A percentile compares a stretch with the other conserved stretches of the same genome.
Evolutionary conservation across 2,888 invertebrate species (phyloP).

Genomic region (Fragum fragum): DNA sequence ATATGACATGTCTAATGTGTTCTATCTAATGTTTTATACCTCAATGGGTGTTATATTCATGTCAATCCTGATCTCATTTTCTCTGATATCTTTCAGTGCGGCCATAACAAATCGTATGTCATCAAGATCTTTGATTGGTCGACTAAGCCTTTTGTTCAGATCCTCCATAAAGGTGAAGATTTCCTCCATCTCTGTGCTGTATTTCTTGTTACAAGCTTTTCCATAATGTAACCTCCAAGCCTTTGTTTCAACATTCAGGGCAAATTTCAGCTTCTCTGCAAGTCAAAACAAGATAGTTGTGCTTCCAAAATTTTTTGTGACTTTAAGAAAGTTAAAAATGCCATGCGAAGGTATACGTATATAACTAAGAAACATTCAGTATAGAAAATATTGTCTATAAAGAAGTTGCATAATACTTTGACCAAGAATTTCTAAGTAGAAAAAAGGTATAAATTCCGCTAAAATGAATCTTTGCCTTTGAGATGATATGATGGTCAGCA

Average conservation of each 20-base stretch:
- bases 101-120: constrained; percentile 98
- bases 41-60: constrained; percentile 97
- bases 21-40: too few species aligned
- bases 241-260: constrained; percentile 90
- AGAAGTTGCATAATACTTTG: too few species aligned
- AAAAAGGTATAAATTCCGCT: too few species aligned
- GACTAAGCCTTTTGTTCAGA: constrained; percentile 91
- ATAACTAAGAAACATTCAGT: too few species aligned
- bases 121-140: constrained; percentile 96
- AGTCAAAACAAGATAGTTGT: too few species aligned
- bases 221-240: constrained; percentile 87
- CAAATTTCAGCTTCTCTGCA: constrained; percentile 91
- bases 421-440: too few species aligned
- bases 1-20: background rate
- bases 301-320: too few species aligned
- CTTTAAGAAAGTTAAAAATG: too few species aligned
- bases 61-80: constrained; percentile 98
- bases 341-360: too few species aligned
- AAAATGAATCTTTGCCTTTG: too few species aligned
- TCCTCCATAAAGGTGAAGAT: constrained; percentile 95
- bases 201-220: constrained; percentile 86
- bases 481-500: too few species aligned
- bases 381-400: too few species aligned
- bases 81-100: constrained; percentile 95
- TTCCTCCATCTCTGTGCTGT: constrained; percentile 86